phyloP scores from a whole-genome alignment of 2,113 vertebrate species.

The Peromyscus leucopus region DNA sequence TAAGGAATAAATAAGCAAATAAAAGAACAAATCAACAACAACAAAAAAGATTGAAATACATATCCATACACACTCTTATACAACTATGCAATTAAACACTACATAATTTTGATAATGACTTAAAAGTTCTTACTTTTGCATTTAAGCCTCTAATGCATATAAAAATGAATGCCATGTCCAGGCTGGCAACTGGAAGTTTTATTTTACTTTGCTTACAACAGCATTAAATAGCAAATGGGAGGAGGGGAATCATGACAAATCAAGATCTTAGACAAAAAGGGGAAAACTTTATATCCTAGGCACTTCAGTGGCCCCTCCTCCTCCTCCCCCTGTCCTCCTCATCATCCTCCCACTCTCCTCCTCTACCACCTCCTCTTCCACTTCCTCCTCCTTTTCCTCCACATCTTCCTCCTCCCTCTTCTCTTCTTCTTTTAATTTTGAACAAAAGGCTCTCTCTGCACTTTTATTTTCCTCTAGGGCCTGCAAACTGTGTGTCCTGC shows the following conservation, averaged over 20 bases:
- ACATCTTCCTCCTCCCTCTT: neutral
- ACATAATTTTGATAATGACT: neutral
- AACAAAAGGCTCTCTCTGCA: no score
- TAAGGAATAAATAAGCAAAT: neutral
- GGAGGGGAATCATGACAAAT: neutral
- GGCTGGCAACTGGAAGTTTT: constrained; percentile 16
- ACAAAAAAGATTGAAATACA: neutral
- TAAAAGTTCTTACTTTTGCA: neutral
- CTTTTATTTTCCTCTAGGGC: neutral
- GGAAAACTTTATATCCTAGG: neutral
- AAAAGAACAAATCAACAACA: no score
- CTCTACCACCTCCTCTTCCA: no score
- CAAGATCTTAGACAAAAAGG: neutral
- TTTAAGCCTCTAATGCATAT: neutral
- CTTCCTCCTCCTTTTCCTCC: no score
- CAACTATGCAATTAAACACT: neutral
- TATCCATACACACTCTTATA: neutral
- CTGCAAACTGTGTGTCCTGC: neutral
- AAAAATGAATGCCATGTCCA: neutral
- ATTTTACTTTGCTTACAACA: constrained; percentile 4
- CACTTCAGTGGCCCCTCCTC: neutral
- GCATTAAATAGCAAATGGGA: neutral
- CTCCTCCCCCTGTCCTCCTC: neutral
- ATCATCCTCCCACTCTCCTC: no score
- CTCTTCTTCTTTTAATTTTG: neutral